Percentiles rank a stretch among this genome's conserved stretches.
Conservation (phyloP, 1,140 invertebrate species). For the Procambarus clarkii region DNA sequence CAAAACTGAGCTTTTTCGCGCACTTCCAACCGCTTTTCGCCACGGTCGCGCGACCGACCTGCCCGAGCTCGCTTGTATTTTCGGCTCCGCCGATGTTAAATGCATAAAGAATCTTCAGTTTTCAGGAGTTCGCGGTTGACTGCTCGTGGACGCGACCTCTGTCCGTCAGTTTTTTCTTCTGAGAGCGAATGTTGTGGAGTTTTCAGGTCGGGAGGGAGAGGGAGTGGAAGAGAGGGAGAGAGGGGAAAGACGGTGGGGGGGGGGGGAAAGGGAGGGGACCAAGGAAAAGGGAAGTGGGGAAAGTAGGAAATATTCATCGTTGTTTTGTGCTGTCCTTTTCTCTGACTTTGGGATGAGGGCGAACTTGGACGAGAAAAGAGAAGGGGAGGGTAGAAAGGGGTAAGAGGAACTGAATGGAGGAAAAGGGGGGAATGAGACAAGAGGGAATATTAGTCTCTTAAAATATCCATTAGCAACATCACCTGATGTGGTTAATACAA, state of each 20-base stretch:
- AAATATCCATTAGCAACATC: too few relatives aligned
- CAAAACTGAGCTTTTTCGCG: not conserved
- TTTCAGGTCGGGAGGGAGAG: not conserved
- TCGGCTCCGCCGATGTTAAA: not conserved
- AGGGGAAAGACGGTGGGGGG: not conserved
- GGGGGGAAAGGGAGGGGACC: not conserved
- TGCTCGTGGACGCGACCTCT: not conserved
- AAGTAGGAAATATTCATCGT: not conserved
- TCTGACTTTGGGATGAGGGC: too few relatives aligned
- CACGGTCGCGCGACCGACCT: too few relatives aligned
- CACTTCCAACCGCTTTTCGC: not conserved
- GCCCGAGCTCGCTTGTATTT: not conserved
- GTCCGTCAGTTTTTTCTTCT: not conserved
- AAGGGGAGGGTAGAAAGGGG: not conserved
- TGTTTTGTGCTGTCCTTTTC: too few relatives aligned
- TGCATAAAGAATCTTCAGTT: not conserved
- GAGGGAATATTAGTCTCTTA: too few relatives aligned
- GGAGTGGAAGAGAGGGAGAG: not conserved
- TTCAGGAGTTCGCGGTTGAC: not conserved
- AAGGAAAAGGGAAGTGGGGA: not conserved
- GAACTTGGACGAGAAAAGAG: too few relatives aligned
- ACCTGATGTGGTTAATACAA: too few relatives aligned
- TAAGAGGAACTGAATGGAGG: not conserved
- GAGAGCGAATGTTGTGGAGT: constrained; percentile 9
- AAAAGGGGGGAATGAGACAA: not conserved